These are phyloP conservation scores for Batillaria attramentaria DNA, from an alignment of 1,140 invertebrate genomes.

Conservation along the genomic window DNA sequence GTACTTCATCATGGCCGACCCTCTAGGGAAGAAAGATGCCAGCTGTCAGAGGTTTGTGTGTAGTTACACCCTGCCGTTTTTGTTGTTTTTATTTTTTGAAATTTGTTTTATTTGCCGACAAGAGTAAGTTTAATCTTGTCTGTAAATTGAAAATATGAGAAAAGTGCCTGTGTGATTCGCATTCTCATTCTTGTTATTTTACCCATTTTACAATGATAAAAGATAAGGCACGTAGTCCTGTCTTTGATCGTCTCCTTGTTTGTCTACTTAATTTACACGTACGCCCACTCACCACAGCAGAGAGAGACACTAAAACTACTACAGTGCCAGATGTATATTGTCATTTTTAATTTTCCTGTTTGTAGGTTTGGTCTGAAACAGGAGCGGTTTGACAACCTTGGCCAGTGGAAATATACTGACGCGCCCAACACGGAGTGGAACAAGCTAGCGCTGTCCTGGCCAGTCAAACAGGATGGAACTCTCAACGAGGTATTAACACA, in stretches of 20 bases:
- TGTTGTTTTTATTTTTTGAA: slow-evolving; percentile 8
- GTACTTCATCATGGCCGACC: slow-evolving; percentile 56
- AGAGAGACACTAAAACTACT: no score
- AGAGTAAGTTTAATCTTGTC: no score
- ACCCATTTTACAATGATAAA: no score
- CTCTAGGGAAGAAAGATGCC: slow-evolving; percentile 53
- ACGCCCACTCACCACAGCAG: neutral
- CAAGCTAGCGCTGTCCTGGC: slow-evolving; percentile 70
- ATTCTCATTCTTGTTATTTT: no score
- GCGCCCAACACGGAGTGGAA: slow-evolving; percentile 68
- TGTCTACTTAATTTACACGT: neutral
- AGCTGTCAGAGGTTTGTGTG: slow-evolving; percentile 57
- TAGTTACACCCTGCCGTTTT: slow-evolving; percentile 7
- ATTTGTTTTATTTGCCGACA: neutral
- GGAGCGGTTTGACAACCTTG: slow-evolving; percentile 68
- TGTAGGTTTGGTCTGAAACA: slow-evolving; percentile 70
- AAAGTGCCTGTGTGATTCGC: no score
- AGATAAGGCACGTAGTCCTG: no score
- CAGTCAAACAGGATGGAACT: slow-evolving; percentile 64
- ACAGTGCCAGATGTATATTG: no score
- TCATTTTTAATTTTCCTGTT: no score
- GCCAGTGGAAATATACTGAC: slow-evolving; percentile 71
- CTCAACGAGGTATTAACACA: slow-evolving; percentile 69
- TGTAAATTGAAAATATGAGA: no score
- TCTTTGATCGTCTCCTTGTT: no score